These are phyloP conservation scores for Arctocebus calabarensis DNA, from an alignment of 2,797 vertebrate species.

Conservation along the genomic window DNA sequence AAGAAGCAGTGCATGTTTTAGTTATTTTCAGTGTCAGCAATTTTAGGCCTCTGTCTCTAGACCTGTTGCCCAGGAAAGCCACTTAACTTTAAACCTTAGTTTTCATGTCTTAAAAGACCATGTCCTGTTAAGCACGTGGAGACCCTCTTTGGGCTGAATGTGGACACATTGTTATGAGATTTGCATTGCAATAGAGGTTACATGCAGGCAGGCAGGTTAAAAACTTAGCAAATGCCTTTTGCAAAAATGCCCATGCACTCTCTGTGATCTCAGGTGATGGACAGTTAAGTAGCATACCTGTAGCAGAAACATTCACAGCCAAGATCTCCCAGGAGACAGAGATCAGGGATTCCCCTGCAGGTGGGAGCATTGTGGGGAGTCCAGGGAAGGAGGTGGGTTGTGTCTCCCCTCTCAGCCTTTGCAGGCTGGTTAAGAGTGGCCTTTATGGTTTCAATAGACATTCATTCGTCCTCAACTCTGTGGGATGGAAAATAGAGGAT, in stretches of 20 bases:
- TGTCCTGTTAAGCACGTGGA: not conserved
- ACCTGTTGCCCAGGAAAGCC: not conserved
- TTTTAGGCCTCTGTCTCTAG: not conserved
- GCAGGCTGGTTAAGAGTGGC: not conserved
- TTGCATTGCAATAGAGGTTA: not conserved
- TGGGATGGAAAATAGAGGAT: not conserved
- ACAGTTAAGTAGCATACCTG: not conserved
- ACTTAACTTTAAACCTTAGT: not conserved
- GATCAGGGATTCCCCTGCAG: not conserved
- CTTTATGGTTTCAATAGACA: not conserved
- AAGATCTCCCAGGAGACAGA: not conserved
- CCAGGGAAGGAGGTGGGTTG: not conserved
- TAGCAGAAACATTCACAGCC: not conserved
- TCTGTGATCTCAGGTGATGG: not conserved
- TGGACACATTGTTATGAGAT: not conserved
- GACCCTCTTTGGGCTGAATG: not conserved
- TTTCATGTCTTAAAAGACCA: slow-evolving; percentile 27
- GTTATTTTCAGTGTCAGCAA: not conserved
- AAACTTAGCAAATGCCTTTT: not conserved
- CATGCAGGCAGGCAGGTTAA: not conserved
- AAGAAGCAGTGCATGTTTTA: not conserved
- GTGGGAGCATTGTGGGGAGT: not conserved
- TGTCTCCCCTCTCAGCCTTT: not conserved
- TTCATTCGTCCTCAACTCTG: not conserved
- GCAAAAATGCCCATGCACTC: not conserved